phyloP scores from a whole-genome alignment of 2,113 vertebrate genomes.

The Erythrolamprus reginae region DNA sequence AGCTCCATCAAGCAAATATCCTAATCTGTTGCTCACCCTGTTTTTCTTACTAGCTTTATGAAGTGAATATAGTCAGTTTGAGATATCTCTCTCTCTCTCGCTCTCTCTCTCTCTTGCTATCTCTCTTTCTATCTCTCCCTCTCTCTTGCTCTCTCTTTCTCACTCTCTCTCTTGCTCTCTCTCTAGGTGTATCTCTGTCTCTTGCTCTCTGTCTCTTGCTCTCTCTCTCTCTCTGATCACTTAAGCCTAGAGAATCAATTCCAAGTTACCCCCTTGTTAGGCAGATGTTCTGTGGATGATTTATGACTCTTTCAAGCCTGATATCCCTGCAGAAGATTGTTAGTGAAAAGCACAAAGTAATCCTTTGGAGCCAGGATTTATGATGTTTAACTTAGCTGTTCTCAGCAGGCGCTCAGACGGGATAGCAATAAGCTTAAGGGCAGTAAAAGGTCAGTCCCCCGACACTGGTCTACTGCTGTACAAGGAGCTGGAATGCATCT shows the following conservation, averaged over 20 bases:
- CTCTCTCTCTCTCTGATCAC: not conserved
- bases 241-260: constrained; percentile 44
- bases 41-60: not conserved
- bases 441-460: constrained; percentile 48
- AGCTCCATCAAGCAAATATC: not conserved
- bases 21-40: not conserved
- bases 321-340: constrained; percentile 61
- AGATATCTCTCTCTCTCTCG: not conserved
- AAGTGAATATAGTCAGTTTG: not conserved
- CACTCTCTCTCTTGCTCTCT: not conserved
- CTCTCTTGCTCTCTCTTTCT: not conserved
- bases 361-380: constrained; percentile 64
- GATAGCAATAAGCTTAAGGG: constrained; percentile 53
- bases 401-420: constrained; percentile 50
- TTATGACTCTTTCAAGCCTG: constrained; percentile 61
- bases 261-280: constrained; percentile 56
- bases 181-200: not conserved
- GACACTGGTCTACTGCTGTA: constrained; percentile 31
- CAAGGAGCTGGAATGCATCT: constrained; percentile 34
- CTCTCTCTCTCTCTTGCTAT: not conserved
- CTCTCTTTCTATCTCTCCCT: not conserved
- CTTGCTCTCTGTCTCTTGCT: not conserved
- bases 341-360: constrained; percentile 65
- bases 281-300: constrained; percentile 62
- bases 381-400: constrained; percentile 58